These are phyloP conservation scores for Archocentrus centrarchus DNA, from an alignment of 2,113 vertebrate genomes.

Conservation along the genomic window DNA sequence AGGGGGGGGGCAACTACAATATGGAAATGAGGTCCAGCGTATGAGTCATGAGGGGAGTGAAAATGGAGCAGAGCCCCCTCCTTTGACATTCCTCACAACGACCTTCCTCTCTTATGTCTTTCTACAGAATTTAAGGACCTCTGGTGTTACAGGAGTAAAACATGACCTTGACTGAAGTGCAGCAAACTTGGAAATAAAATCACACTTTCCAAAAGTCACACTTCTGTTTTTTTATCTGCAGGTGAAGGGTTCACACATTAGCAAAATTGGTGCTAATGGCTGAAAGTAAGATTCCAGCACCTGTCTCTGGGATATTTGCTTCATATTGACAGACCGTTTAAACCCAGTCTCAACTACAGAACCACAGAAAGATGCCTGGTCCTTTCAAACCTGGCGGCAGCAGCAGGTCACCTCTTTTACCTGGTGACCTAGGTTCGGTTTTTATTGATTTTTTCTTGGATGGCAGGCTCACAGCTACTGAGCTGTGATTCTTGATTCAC, in stretches of 20 bases:
- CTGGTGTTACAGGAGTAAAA: neutral
- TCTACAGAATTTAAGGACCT: neutral
- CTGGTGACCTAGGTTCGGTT: neutral
- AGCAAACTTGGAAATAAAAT: slow-evolving; percentile 4
- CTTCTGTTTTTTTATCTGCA: neutral
- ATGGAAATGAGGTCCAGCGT: slow-evolving; percentile 35
- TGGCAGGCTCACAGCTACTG: neutral
- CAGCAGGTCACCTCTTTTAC: neutral
- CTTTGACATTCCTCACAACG: slow-evolving; percentile 28
- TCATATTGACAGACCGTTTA: neutral
- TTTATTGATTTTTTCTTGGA: slow-evolving; percentile 3
- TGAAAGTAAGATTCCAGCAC: neutral
- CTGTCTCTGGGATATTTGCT: neutral
- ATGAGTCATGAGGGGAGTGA: slow-evolving; percentile 58
- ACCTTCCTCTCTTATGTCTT: neutral
- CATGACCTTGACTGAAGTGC: slow-evolving; percentile 13
- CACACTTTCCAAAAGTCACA: neutral
- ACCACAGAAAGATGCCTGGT: neutral
- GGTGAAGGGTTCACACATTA: neutral
- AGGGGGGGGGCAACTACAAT: slow-evolving; percentile 25
- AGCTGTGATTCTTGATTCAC: neutral
- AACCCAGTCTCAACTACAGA: neutral
- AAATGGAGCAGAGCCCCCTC: neutral
- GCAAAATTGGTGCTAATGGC: neutral
- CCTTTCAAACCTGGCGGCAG: neutral